Evolutionary conservation across 37 sponge, comb jelly and placozoan species (phyloP), one percentile per base, ranked within the genome.

Genomic region (Geodia barretti): DNA sequence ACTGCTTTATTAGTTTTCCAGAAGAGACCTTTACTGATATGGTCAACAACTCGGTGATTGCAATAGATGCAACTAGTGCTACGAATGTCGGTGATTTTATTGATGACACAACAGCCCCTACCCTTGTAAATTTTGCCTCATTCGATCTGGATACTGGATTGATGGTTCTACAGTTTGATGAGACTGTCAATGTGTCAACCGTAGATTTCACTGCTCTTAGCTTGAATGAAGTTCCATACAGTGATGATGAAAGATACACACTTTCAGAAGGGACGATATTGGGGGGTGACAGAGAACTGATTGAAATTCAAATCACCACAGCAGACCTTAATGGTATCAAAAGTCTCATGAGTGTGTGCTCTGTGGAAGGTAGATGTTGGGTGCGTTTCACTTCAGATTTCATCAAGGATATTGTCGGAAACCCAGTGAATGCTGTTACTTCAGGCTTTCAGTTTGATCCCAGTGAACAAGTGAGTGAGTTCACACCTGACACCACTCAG

Each of bases 131-230:
- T 59, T 94, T 94, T 84, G 64, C 74, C 36, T 54, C 40, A 20
- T 94, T 94, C 76, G 89, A 94, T 76, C 68, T 94, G 24, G 82
- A 94, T 76, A 25, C 73, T 31, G 95, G 95, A 40, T 74, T 87
- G 19, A 60, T 90, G 29, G 67, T 75, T 1, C 75, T 94, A 0
- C 59, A 68, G 36, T 87, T 94, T 65, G 34, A 60, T 32, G 95
- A 94, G 32, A 88, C 95, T 31, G 88, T 94, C 8, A 71, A 59
- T 17, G 78, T 83, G 24, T 21, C 41, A 24, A 79, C 91, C 41
- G 64, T 88, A 0, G 28, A 70, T 14, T 81, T 87, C 26, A 70
- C 79, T 60, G 60, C 77, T 29, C 72, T 94, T 20, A 91, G 84
- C 58, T 73, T 94, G 14, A 83, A 91, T 47, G 32, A 40, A n/a